Evolutionary conservation across 2,797 vertebrate species (phyloP), one percentile per base, ranked within the genome.

Genomic region (Enteromius treurensis): DNA sequence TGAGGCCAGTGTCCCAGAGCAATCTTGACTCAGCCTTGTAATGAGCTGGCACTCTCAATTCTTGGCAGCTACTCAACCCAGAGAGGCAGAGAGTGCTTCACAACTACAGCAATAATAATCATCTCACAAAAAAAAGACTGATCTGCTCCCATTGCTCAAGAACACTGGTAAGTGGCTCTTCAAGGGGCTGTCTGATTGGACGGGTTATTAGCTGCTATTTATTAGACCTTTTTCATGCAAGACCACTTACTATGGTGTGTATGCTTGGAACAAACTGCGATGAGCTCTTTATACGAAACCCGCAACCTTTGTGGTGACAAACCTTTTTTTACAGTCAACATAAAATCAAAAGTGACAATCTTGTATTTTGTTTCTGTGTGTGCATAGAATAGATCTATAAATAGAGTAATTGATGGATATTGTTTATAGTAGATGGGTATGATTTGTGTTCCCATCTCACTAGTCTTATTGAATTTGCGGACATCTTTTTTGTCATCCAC

Each of bases 401-500:
- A n/a, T 10, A 40, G 21, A 69, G 34, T n/a, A 8, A 47, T n/a
- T 21, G 29, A 55, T 55, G 32, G 29, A 76, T 42, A 26, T 71
- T 9, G 32, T 71, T 49, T 49, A 49, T 3, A 19, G 9, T 58
- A 47, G 14, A 71, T 70, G 21, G n/a, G 23, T 71, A 58, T 58
- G 21, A n/a, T 23, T 40, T 14, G n/a, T 60, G 51, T 42, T 77
- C 45, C 58, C 47, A 60, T 78, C 42, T 40, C 8, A 15, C 19
- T 17, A 45, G 40, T 60, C 45, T 77, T 77, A 62, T 49, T 47
- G 23, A 60, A 26, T 69, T 23, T 37, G 74, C 51, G 14, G 42
- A 40, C 29, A 19, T 76, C 7, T 69, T 76, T 86, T 53, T 74
- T 90, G 90, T 89, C 90, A 90, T 95, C 89, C 89, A 92, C 92